Base-by-base conservation (phyloP, 2,888 invertebrate species). In the Imbricaverruca yamaguchii region DNA sequence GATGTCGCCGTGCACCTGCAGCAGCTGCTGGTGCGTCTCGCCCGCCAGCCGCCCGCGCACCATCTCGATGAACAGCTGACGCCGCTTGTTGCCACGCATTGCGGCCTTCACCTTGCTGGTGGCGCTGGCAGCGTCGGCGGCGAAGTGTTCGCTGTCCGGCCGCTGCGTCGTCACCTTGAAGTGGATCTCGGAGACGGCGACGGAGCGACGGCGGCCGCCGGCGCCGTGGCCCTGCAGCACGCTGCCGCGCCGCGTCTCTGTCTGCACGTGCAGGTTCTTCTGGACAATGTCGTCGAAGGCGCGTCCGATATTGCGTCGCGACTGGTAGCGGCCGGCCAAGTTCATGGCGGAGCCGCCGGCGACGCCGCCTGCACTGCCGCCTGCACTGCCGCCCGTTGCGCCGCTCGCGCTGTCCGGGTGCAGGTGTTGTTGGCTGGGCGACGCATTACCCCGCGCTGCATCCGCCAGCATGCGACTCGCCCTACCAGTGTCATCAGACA, bases 341-440 rank as follows among this genome's bases (percentile, higher is more conserved):
- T 74, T 74, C 74, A 74, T 74, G 65, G n/a, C 23, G 65, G 65
- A 23, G 65, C 7, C 65, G 61, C 18, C 13, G 18, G 61, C 15
- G 61, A 18, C 61, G 61, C 61, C 85, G 90, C 39, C 39, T 4
- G 39, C 39, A 13, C 59, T 7, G 59, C 59, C 59, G 59, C 12
- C 59, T 7, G 59, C 59, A 15, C 15, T 7, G 59, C 59, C 15
- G 59, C 59, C 59, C n/a, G n/a, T n/a, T n/a, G n/a, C n/a, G n/a
- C n/a, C n/a, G n/a, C n/a, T n/a, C 59, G 11, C 59, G 59, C 12
- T 59, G 39, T 39, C 39, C 39, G 39, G 39, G 39, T 39, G 39
- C 39, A 39, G 4, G 39, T 39, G 39, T 39, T 39, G 39, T 39
- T 39, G 39, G 39, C 39, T 39, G 39, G 39, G 39, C 39, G 39